Evolutionary conservation across 2,797 vertebrate species (phyloP).

Genomic region (Loriculus beryllinus): DNA sequence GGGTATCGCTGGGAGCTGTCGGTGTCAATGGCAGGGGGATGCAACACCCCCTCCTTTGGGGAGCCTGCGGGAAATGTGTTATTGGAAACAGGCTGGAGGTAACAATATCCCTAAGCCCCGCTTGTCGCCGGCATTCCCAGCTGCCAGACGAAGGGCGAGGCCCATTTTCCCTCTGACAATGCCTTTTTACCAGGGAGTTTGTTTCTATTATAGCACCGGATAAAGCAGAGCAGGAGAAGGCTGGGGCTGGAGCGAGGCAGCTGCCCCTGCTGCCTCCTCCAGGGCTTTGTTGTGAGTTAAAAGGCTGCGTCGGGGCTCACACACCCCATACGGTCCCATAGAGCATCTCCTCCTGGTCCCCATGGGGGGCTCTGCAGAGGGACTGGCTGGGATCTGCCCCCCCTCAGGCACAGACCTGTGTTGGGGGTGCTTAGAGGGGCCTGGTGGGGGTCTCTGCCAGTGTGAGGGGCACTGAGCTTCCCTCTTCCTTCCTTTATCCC

Average conservation of each 20-base stretch:
- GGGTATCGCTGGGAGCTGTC: not conserved
- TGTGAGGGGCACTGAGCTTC: accelerated
- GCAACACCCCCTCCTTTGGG: not conserved
- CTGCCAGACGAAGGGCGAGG: slow-evolving; percentile 9
- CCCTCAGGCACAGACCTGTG: accelerated
- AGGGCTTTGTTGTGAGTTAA: not conserved
- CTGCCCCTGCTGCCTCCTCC: not conserved
- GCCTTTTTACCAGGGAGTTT: not conserved
- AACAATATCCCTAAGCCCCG: not conserved
- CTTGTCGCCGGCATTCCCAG: not conserved
- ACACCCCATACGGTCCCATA: not conserved
- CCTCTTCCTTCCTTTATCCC: not conserved
- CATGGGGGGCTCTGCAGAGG: not conserved
- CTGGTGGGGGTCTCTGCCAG: not conserved
- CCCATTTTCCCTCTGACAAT: slow-evolving; percentile 2
- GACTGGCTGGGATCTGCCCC: not conserved
- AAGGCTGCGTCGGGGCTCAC: not conserved
- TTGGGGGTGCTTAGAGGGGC: not conserved
- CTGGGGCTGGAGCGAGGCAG: not conserved
- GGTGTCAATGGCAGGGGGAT: not conserved
- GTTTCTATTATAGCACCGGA: not conserved
- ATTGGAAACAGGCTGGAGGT: not conserved
- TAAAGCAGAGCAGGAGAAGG: not conserved
- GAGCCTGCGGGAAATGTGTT: not conserved
- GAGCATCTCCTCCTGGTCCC: not conserved